Percentiles rank a stretch among this genome's conserved stretches.
These are phyloP conservation scores for Plotosus lineatus DNA, from an alignment of 2,113 vertebrate species.

Conservation along the genomic window DNA sequence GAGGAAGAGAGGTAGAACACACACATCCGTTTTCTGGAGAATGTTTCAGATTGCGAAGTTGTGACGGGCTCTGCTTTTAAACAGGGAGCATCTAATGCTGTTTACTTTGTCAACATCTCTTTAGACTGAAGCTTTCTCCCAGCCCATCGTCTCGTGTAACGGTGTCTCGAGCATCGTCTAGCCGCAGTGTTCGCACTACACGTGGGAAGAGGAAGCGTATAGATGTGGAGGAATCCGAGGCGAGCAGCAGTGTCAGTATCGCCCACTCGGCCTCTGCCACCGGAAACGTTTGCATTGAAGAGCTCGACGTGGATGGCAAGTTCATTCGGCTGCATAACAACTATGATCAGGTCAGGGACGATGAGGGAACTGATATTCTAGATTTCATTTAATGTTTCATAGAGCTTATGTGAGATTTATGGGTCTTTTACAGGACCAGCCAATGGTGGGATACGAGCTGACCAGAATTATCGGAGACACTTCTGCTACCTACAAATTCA, in stretches of 20 bases:
- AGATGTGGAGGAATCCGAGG: constrained; percentile 84
- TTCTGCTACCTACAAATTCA: constrained; percentile 84
- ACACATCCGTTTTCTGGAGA: neutral
- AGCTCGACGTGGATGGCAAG: constrained; percentile 88
- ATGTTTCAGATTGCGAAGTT: neutral
- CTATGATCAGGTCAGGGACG: constrained; percentile 76
- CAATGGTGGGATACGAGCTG: constrained; percentile 88
- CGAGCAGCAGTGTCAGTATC: constrained; percentile 86
- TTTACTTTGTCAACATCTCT: too few relatives aligned
- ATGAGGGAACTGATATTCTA: too few relatives aligned
- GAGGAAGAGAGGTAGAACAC: constrained; percentile 85
- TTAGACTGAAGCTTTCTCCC: constrained; percentile 82
- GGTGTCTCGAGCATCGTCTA: constrained; percentile 82
- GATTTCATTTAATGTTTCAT: neutral
- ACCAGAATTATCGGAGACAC: constrained; percentile 76
- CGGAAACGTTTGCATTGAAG: constrained; percentile 80
- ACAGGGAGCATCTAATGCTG: neutral
- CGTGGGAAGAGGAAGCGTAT: constrained; percentile 85
- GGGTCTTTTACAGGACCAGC: constrained; percentile 79
- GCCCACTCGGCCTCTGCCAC: constrained; percentile 86
- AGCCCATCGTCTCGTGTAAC: constrained; percentile 84
- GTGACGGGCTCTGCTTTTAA: neutral
- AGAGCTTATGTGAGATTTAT: neutral
- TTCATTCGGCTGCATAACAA: constrained; percentile 86
- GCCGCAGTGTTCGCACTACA: constrained; percentile 76